phyloP scores from a whole-genome alignment of 2,888 invertebrate genomes.

The Lepidochrysops patricia region DNA sequence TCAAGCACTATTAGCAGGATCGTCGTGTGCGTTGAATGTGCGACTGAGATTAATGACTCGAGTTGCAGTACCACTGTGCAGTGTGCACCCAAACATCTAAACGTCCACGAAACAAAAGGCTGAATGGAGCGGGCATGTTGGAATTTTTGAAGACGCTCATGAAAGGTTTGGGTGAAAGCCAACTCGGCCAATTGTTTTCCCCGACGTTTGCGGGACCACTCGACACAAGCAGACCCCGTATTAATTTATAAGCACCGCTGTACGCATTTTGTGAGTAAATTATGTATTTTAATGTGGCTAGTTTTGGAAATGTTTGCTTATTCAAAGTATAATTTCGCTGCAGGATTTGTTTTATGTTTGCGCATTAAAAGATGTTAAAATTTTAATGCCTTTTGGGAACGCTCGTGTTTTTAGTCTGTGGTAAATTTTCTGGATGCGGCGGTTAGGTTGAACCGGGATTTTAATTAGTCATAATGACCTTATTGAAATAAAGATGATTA shows the following conservation, averaged over 20 bases:
- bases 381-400: background rate
- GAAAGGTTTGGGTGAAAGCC: conserved; percentile 16
- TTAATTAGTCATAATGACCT: too few relatives aligned
- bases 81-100: conserved; percentile 10
- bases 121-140: conserved; percentile 10
- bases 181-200: conserved; percentile 38
- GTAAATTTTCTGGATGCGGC: background rate
- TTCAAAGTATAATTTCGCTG: conserved; percentile 2
- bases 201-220: conserved; percentile 38
- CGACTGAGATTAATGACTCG: background rate
- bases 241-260: conserved; percentile 33
- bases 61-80: too few relatives aligned
- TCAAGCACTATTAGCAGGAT: too few relatives aligned
- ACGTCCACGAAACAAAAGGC: conserved; percentile 11
- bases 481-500: too few relatives aligned
- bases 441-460: too few relatives aligned
- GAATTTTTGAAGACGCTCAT: conserved; percentile 16
- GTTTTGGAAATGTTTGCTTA: conserved; percentile 11
- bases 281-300: conserved; percentile 15
- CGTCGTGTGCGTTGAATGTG: too few relatives aligned
- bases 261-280: conserved; percentile 19
- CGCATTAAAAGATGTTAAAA: background rate
- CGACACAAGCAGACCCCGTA: conserved; percentile 35
- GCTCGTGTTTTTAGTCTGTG: too few relatives aligned
- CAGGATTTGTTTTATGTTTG: background rate